Evolutionary conservation across 1,140 invertebrate genomes (phyloP).

Genomic region (Radopholus similis): DNA sequence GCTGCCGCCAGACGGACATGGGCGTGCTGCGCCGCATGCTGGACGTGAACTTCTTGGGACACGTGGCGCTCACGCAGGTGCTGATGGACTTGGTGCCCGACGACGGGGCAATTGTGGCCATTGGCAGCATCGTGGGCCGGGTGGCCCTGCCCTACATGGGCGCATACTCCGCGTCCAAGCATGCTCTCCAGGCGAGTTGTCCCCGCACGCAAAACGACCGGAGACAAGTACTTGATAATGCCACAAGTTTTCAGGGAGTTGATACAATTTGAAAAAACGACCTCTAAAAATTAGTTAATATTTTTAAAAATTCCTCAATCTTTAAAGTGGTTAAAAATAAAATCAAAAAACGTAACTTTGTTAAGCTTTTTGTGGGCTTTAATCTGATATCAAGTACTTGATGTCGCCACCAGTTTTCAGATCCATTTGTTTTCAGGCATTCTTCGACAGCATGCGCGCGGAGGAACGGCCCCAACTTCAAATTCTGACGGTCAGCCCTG

Average conservation of each 20-base stretch:
- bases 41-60: constrained; percentile 88
- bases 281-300: no score
- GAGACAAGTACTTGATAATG: no score
- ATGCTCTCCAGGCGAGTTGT: constrained; percentile 70
- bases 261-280: no score
- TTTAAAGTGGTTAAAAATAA: neutral
- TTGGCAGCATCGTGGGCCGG: constrained; percentile 86
- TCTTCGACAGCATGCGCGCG: constrained; percentile 35
- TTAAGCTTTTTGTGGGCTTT: no score
- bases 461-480: constrained; percentile 59
- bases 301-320: neutral
- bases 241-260: no score
- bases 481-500: constrained; percentile 41
- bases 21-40: constrained; percentile 73
- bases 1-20: constrained; percentile 71
- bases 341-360: no score
- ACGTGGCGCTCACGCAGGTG: constrained; percentile 82
- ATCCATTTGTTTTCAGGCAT: constrained; percentile 33
- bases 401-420: neutral
- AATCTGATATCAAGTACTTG: no score
- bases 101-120: constrained; percentile 77
- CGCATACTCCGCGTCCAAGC: constrained; percentile 82
- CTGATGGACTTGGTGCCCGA: constrained; percentile 72
- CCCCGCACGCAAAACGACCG: neutral
- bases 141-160: constrained; percentile 73